Base-by-base conservation (phyloP, 2,888 invertebrate genomes). In the Caenorhabditis sulstoni region DNA sequence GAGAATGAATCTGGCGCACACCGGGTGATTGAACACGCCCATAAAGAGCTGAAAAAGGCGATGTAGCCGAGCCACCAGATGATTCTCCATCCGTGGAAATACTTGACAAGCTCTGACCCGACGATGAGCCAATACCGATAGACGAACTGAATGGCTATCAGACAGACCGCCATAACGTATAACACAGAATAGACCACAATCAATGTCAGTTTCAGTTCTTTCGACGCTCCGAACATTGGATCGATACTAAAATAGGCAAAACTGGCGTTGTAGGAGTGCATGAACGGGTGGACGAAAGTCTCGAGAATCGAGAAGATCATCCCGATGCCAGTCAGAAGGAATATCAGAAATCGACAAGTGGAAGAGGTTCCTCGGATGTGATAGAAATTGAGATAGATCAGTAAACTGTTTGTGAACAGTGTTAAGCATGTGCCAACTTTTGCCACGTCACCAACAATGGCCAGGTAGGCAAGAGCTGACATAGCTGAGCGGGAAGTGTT, bases 121-220 rank as follows among this genome's bases (percentile, higher is more conserved):
- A n/a, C 23, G n/a, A 66, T n/a, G 22, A 35, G 20, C 5, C 45
- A 37, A 11, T 49, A 49, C 7, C 66, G 45, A 20, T 66, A 66
- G 12, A 66, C 35, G 44, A 66, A 66, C 39, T 66, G 66, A n/a
- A 66, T 47, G 12, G 66, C 35, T 9, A 55, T 39, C 18, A 55
- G 18, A 16, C 55, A 35, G 23, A 39, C 18, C 16, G 37, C 37
- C 8, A 55, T 1, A 9, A 39, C 9, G 39, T 55, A 55, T 11
- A 55, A 18, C 9, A 14, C 39, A 7, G 55, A 55, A 12, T 55
- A 39, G 11, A 37, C 2, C 5, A 55, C 16, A 0, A 55, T 1
- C n/a, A 39, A 3, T 3, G 39, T 11, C 1, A 37, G 3, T 14
- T 55, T 49, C 5, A 49, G 1, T 14, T 20, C 20, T 22, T 22